phyloP scores from a whole-genome alignment of 2,888 invertebrate genomes.

The Taenaris catops region DNA sequence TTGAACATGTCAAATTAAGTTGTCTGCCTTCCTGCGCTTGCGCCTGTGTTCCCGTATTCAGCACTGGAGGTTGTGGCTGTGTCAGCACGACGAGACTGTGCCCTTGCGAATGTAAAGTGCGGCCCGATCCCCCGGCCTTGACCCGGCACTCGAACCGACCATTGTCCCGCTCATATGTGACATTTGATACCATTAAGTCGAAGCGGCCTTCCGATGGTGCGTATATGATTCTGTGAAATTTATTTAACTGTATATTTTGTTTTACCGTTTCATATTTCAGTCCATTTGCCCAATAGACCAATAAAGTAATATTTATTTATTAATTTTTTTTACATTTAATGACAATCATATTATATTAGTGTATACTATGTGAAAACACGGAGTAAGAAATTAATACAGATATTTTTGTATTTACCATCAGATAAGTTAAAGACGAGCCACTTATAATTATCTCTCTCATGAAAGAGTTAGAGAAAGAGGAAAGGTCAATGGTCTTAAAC shows the following conservation, averaged over 20 bases:
- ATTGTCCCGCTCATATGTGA: slow-evolving; percentile 94
- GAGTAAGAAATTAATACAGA: too few relatives aligned
- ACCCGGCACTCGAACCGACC: slow-evolving; percentile 95
- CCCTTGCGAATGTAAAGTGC: slow-evolving; percentile 90
- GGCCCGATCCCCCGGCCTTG: slow-evolving; percentile 90
- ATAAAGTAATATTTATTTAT: too few relatives aligned
- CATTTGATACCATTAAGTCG: slow-evolving; percentile 93
- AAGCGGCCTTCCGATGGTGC: slow-evolving; percentile 90
- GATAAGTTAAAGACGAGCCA: too few relatives aligned
- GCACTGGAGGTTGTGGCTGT: slow-evolving; percentile 88
- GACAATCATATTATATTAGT: neutral
- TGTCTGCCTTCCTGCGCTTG: slow-evolving; percentile 90
- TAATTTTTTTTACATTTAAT: neutral
- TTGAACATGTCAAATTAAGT: slow-evolving; percentile 89
- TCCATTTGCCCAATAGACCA: too few relatives aligned
- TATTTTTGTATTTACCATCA: too few relatives aligned
- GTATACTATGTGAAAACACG: too few relatives aligned
- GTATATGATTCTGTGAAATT: slow-evolving; percentile 84
- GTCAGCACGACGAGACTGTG: slow-evolving; percentile 92
- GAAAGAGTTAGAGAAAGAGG: too few relatives aligned
- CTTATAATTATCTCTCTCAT: too few relatives aligned
- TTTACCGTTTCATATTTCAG: too few relatives aligned
- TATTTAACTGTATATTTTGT: too few relatives aligned
- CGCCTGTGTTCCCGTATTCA: slow-evolving; percentile 87
- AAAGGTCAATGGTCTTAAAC: too few relatives aligned